A percentile compares a stretch with the other conserved stretches of the same genome.
Evolutionary conservation across 2,888 invertebrate species (phyloP).

Genomic region (Pollenia griseotomentosa): DNA sequence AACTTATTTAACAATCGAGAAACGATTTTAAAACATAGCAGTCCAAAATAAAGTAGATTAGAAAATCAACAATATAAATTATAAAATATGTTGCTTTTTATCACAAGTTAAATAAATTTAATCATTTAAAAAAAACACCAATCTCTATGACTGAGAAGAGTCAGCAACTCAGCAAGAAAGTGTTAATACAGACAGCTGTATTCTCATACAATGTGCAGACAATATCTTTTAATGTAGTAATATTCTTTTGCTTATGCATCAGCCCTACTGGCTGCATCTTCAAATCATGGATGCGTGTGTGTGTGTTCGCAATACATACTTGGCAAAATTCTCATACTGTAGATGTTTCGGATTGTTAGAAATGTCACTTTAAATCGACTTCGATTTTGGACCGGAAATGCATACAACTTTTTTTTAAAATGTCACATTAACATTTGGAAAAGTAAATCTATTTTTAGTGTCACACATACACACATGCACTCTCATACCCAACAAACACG

Average conservation of each 20-base stretch:
- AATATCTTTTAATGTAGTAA: slow-evolving; percentile 36
- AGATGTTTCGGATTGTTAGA: slow-evolving; percentile 50
- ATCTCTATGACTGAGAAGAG: background rate
- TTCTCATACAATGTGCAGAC: background rate
- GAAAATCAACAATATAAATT: slow-evolving; percentile 39
- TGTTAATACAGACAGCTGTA: slow-evolving; percentile 11
- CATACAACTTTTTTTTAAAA: slow-evolving; percentile 67
- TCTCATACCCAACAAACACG: background rate
- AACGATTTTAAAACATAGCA: slow-evolving; percentile 32
- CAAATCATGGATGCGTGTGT: background rate
- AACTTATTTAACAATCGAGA: slow-evolving; percentile 24
- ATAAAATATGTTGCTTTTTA: slow-evolving; percentile 40
- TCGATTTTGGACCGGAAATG: slow-evolving; percentile 66
- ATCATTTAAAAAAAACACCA: slow-evolving; percentile 15
- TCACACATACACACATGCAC: slow-evolving; percentile 1
- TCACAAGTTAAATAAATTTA: slow-evolving; percentile 53
- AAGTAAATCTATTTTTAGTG: slow-evolving; percentile 43
- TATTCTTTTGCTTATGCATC: background rate
- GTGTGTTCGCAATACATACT: background rate
- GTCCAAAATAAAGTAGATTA: slow-evolving; percentile 8
- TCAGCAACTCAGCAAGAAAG: no score
- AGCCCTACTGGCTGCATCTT: background rate
- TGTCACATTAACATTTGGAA: slow-evolving; percentile 63
- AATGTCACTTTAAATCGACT: slow-evolving; percentile 65
- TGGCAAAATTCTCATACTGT: background rate